Conservation (phyloP, 2,113 vertebrate genomes). For the Noctilio leporinus region DNA sequence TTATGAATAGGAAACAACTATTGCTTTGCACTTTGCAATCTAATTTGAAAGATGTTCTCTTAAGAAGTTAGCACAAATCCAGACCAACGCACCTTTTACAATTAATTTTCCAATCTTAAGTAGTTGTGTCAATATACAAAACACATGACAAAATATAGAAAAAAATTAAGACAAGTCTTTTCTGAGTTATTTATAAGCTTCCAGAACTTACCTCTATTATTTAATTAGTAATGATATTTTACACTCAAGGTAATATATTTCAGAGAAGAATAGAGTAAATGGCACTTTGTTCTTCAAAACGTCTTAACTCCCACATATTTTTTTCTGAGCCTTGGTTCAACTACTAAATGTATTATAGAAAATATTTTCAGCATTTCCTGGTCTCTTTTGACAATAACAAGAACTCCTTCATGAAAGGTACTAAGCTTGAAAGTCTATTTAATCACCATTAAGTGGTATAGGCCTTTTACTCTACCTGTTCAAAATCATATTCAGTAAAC, state of each 20-base stretch:
- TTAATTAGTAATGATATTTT: not conserved
- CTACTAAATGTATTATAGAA: not conserved
- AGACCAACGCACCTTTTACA: not conserved
- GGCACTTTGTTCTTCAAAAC: not conserved
- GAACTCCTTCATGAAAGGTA: not conserved
- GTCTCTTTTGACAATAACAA: slow-evolving; percentile 10
- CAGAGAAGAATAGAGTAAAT: not conserved
- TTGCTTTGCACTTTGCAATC: not conserved
- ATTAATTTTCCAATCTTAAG: not conserved
- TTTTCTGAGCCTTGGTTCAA: not conserved
- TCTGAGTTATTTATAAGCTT: not conserved
- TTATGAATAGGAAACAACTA: not conserved
- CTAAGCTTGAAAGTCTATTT: not conserved
- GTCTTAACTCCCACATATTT: not conserved
- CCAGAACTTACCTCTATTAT: not conserved
- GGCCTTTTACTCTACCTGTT: not conserved
- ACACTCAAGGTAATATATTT: not conserved
- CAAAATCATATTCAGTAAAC: slow-evolving; percentile 20
- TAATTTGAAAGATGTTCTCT: not conserved
- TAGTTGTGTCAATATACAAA: not conserved
- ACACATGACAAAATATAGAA: not conserved
- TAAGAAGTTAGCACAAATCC: not conserved
- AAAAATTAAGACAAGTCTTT: not conserved
- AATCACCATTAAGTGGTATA: not conserved
- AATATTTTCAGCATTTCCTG: not conserved